These are phyloP conservation scores for Cyclura pinguis DNA, from an alignment of 2,797 vertebrate species.

Conservation along the genomic window DNA sequence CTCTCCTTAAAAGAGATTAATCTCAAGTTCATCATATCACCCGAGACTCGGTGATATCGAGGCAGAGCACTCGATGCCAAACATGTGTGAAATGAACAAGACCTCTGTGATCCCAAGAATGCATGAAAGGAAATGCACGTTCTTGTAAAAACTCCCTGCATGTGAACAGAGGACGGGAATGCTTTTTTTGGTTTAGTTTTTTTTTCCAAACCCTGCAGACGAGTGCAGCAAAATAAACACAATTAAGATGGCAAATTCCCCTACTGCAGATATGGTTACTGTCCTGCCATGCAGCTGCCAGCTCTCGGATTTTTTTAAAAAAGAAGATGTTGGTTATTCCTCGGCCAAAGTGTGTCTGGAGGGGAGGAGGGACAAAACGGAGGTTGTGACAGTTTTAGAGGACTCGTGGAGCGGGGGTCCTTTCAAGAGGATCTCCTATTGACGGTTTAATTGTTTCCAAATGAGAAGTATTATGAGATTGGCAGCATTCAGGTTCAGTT, in stretches of 20 bases:
- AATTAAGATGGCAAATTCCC: background rate
- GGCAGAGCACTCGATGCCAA: slow-evolving; percentile 33
- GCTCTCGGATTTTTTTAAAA: background rate
- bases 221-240: background rate
- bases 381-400: background rate
- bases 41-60: slow-evolving; percentile 20
- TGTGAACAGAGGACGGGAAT: background rate
- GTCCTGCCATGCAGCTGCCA: slow-evolving; percentile 19
- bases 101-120: background rate
- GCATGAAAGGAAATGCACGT: background rate
- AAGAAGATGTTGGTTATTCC: slow-evolving; percentile 26
- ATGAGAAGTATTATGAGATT: slow-evolving; percentile 67
- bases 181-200: slow-evolving; percentile 11
- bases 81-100: slow-evolving; percentile 49
- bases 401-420: slow-evolving; percentile 45
- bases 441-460: slow-evolving; percentile 74
- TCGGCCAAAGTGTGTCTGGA: background rate
- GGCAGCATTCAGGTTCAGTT: slow-evolving; percentile 53
- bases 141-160: slow-evolving; percentile 26
- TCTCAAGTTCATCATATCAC: slow-evolving; percentile 65
- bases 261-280: background rate
- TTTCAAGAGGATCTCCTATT: slow-evolving; percentile 60
- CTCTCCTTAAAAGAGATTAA: slow-evolving; percentile 74
- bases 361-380: fast-evolving
- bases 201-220: background rate